Evolutionary conservation across 2,797 vertebrate genomes (phyloP).

Genomic region (Pelodytes ibericus): DNA sequence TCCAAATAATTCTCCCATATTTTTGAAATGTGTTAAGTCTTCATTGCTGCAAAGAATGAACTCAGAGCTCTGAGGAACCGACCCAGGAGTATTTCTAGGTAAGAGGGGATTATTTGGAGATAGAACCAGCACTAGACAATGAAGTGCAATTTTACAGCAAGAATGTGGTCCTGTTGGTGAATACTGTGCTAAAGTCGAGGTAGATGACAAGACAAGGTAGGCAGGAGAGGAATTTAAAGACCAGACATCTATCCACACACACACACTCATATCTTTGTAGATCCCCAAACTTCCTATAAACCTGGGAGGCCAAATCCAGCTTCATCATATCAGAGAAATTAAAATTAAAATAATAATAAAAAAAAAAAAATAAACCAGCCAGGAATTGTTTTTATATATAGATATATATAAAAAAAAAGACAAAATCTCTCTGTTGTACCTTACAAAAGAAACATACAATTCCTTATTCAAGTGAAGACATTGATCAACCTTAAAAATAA

Average conservation of each 20-base stretch:
- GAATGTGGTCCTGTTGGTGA: constrained; percentile 63
- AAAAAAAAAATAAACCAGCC: constrained; percentile 23
- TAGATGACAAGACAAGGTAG: constrained; percentile 82
- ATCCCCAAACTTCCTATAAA: constrained; percentile 68
- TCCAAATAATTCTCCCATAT: neutral
- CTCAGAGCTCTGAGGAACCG: neutral
- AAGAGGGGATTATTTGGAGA: too few species aligned
- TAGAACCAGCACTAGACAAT: neutral
- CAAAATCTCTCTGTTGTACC: constrained; percentile 33
- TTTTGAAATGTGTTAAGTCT: constrained; percentile 24
- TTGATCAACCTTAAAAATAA: neutral
- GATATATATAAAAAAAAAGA: too few species aligned
- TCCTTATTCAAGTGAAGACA: constrained; percentile 27
- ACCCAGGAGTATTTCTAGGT: too few species aligned
- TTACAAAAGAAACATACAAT: constrained; percentile 34
- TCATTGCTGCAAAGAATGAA: neutral
- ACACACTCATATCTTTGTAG: constrained; percentile 55
- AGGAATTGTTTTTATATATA: constrained; percentile 36
- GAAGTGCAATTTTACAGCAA: constrained; percentile 55
- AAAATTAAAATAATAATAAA: too few species aligned
- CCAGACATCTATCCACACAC: neutral
- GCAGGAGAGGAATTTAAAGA: neutral
- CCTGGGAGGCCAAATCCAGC: constrained; percentile 72
- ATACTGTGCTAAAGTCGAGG: constrained; percentile 90
- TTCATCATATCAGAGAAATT: constrained; percentile 60